phyloP scores from a whole-genome alignment of 2,113 vertebrate species.

The Corythornis madagascariensis region DNA sequence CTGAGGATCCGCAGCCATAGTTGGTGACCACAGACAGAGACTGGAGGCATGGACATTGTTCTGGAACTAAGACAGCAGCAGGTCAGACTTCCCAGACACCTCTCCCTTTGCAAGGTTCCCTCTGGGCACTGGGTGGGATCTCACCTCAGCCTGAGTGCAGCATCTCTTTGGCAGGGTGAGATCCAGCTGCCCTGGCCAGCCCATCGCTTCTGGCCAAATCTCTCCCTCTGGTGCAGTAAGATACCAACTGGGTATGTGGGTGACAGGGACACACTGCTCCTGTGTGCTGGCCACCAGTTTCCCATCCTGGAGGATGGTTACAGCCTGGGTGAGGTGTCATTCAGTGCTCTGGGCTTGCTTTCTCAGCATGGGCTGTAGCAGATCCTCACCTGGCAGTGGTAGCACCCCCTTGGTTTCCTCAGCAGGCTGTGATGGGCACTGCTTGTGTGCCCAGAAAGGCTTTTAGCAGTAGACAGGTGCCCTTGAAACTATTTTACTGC shows the following conservation, averaged over 20 bases:
- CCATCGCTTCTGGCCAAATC: not conserved
- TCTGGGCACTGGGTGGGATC: not conserved
- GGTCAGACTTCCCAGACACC: not conserved
- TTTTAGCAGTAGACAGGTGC: not conserved
- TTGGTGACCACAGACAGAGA: not conserved
- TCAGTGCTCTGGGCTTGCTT: constrained; percentile 32
- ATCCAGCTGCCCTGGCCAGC: not conserved
- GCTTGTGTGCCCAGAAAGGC: not conserved
- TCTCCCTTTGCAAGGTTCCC: accelerated
- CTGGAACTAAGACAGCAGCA: not conserved
- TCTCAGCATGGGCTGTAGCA: constrained; percentile 32
- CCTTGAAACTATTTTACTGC: not conserved
- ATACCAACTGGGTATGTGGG: not conserved
- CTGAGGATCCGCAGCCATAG: too few relatives aligned
- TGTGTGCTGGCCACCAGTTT: not conserved
- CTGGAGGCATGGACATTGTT: not conserved
- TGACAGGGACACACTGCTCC: accelerated
- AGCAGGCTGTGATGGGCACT: not conserved
- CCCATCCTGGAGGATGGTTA: not conserved
- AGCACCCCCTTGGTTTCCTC: constrained; percentile 48
- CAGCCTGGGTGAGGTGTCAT: not conserved
- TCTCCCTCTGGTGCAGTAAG: not conserved
- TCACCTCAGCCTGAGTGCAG: not conserved
- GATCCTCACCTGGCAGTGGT: constrained; percentile 9
- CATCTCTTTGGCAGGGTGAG: not conserved